Percentiles rank a stretch among this genome's conserved stretches.
phyloP scores from a whole-genome alignment of 2,888 invertebrate species.

The Limnephilus marmoratus region DNA sequence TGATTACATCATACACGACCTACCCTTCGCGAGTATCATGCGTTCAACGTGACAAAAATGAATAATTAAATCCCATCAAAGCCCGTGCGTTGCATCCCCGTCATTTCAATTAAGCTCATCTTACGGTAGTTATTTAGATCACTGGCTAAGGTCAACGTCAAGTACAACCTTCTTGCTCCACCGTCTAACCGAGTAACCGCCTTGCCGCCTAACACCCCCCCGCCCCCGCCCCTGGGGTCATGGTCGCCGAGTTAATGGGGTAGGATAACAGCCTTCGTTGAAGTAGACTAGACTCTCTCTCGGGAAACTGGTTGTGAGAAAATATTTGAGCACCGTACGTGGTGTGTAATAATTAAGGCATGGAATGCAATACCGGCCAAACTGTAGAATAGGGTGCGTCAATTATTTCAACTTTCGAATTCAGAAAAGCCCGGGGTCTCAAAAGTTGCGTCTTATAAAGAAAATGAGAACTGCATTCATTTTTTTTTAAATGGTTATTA shows the following conservation, averaged over 20 bases:
- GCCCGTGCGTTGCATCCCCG: not conserved
- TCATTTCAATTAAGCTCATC: conserved; percentile 10
- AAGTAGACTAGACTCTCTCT: not conserved
- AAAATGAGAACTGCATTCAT: too few species aligned
- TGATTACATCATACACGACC: not conserved
- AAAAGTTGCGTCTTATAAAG: too few species aligned
- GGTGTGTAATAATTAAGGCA: too few species aligned
- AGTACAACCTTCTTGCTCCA: not conserved
- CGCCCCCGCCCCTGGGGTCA: not conserved
- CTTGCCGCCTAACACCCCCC: not conserved
- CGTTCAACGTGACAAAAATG: not conserved
- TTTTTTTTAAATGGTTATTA: too few species aligned
- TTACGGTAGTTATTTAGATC: not conserved
- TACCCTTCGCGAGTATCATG: not conserved
- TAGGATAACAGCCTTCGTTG: not conserved
- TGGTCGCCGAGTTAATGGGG: not conserved
- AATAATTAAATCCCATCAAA: not conserved
- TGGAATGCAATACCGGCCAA: too few species aligned
- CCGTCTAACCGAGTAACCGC: not conserved
- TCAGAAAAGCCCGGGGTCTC: too few species aligned
- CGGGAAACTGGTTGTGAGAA: not conserved
- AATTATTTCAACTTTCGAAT: too few species aligned
- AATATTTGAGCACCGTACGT: too few species aligned
- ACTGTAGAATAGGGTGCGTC: too few species aligned
- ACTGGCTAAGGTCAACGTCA: not conserved